Evolutionary conservation across 2,113 vertebrate species (phyloP).

Genomic region (Aphelocoma coerulescens): DNA sequence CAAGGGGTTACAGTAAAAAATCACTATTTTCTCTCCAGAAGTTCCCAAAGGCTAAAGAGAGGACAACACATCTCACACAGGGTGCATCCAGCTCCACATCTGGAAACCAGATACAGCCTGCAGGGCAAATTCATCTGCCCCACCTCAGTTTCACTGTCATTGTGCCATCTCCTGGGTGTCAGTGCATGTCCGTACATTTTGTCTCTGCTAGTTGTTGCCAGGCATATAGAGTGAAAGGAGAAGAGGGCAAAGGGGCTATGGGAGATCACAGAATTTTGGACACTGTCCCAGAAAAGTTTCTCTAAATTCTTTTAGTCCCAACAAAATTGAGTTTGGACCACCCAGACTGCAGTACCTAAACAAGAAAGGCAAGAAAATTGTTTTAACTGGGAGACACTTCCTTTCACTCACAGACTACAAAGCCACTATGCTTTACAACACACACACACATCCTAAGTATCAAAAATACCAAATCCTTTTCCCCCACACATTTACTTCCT

Average conservation of each 20-base stretch:
- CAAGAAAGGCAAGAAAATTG: not conserved
- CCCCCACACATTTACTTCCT: not conserved
- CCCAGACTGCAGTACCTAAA: not conserved
- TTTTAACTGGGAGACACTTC: not conserved
- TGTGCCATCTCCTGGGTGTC: not conserved
- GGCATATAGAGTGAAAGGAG: fast-evolving
- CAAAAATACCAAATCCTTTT: not conserved
- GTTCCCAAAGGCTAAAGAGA: not conserved
- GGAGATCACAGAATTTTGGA: not conserved
- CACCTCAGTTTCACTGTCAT: fast-evolving
- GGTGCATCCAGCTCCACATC: not conserved
- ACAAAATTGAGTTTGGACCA: not conserved
- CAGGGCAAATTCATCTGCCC: not conserved
- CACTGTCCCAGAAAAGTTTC: not conserved
- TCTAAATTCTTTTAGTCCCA: not conserved
- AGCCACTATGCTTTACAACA: not conserved
- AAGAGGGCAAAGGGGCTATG: not conserved
- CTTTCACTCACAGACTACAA: not conserved
- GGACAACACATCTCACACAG: not conserved
- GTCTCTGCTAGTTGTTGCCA: not conserved
- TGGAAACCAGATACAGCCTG: not conserved
- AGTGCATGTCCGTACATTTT: not conserved
- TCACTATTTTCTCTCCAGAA: not conserved
- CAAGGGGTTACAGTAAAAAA: not conserved
- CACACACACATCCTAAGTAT: not conserved